Conservation (phyloP, 1,140 invertebrate genomes). For the Onthophagus taurus region DNA sequence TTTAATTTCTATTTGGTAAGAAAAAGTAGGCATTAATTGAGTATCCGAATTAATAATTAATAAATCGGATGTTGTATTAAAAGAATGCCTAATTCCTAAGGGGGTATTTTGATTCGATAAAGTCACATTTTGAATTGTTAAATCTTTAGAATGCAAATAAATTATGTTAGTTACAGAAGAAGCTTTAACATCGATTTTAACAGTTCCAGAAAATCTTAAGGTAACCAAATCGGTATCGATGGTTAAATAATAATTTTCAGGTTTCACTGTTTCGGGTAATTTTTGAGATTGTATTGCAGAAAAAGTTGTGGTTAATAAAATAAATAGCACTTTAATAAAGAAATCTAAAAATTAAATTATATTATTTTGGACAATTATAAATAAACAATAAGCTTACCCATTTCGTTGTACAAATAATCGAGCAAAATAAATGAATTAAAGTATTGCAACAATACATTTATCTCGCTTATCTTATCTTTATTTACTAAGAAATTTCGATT, state of each 20-base stretch:
- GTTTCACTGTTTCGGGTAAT: not conserved
- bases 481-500: too few species aligned
- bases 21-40: not conserved
- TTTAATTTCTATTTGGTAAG: not conserved
- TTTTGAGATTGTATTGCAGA: too few species aligned
- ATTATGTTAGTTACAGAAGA: not conserved
- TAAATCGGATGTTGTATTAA: not conserved
- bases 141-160: slow-evolving; percentile 3
- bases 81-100: not conserved
- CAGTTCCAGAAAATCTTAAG: not conserved
- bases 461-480: too few species aligned
- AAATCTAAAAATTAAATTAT: too few species aligned
- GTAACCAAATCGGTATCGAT: not conserved
- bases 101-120: not conserved
- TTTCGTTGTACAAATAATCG: too few species aligned
- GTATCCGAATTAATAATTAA: not conserved
- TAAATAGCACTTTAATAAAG: too few species aligned
- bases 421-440: too few species aligned
- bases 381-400: too few species aligned
- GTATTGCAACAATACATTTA: too few species aligned
- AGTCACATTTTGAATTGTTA: not conserved
- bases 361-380: too few species aligned
- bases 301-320: too few species aligned
- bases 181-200: not conserved
- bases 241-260: not conserved